phyloP scores from a whole-genome alignment of 2,797 vertebrate species.

The Uromys caudimaculatus region DNA sequence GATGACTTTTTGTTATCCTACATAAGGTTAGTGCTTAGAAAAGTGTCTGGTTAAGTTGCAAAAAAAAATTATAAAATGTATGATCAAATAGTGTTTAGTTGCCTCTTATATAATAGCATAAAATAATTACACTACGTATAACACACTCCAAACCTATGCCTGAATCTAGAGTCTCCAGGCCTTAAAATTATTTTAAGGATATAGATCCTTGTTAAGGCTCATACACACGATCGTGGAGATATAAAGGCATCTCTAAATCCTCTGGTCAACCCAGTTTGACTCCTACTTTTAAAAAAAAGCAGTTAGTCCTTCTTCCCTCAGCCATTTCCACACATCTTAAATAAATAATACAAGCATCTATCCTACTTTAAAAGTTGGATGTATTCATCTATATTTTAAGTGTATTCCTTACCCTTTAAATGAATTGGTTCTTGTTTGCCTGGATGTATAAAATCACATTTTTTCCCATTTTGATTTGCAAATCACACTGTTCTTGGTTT shows the following conservation, averaged over 20 bases:
- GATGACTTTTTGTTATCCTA: background rate
- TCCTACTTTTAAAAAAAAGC: constrained; percentile 25
- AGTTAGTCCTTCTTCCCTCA: background rate
- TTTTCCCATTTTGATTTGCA: background rate
- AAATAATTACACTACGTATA: constrained; percentile 22
- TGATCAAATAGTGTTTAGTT: background rate
- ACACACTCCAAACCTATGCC: background rate
- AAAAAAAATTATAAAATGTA: constrained; percentile 13
- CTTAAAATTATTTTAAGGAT: constrained; percentile 11
- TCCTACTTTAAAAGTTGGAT: background rate
- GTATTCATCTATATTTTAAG: constrained; percentile 11
- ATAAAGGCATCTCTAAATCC: background rate
- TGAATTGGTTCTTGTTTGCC: constrained; percentile 31
- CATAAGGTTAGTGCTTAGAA: constrained; percentile 27
- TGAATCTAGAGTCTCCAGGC: background rate
- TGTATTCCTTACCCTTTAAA: constrained; percentile 28
- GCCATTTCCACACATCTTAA: background rate
- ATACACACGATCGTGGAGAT: background rate
- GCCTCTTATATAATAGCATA: background rate
- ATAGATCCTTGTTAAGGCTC: background rate
- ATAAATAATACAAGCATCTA: background rate
- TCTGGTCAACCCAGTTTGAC: background rate
- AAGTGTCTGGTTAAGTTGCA: background rate
- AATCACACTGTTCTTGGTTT: constrained; percentile 5
- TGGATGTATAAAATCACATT: background rate